Base-by-base conservation (phyloP, 2,888 invertebrate genomes). In the Cyclophora punctaria region DNA sequence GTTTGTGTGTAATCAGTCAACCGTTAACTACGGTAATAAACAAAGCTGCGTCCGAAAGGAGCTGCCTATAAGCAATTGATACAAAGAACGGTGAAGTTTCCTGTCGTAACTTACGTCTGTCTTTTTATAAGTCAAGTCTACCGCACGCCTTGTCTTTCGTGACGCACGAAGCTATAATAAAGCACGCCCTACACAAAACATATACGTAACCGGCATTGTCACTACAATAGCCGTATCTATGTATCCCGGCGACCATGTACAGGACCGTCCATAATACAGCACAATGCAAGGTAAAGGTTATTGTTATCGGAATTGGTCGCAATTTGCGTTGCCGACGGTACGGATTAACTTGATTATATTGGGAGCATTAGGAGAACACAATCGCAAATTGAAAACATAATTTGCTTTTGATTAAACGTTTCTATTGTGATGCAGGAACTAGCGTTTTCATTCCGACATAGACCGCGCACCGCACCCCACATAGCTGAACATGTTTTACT, bases 221-320 rank as follows among this genome's bases (percentile, higher is more conserved):
- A 20, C 20, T 20, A 20, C 20, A 20, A 20, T 37, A 37, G 5
- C 37, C 56, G 54, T 61, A 59, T 56, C 52, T 44, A 34, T 4
- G 34, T 44, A 34, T 44, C 42, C 47, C 47, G 44, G 53, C 50
- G 46, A 59, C 56, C 48, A 37, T 34, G 44, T 44, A 3, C 47
- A 50, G 53, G 58, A 61, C 54, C 60, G 64, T 59, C 55, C 61
- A 64, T 71, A 67, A 69, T 67, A 58, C 64, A 62, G 57, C 54
- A 80, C 78, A 81, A 80, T 80, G 72, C 83, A 81, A 84, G 81
- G 83, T 81, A 83, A 83, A 83, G 80, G 79, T 84, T 79, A 83
- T 82, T 81, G 81, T 78, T 67, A 64, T 69, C 74, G 72, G 73
- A 78, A 75, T 75, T 73, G 73, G 58, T 68, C 66, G 66, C 72